Evolutionary conservation across 2,113 vertebrate genomes (phyloP).

Genomic region (Casuarius casuarius): DNA sequence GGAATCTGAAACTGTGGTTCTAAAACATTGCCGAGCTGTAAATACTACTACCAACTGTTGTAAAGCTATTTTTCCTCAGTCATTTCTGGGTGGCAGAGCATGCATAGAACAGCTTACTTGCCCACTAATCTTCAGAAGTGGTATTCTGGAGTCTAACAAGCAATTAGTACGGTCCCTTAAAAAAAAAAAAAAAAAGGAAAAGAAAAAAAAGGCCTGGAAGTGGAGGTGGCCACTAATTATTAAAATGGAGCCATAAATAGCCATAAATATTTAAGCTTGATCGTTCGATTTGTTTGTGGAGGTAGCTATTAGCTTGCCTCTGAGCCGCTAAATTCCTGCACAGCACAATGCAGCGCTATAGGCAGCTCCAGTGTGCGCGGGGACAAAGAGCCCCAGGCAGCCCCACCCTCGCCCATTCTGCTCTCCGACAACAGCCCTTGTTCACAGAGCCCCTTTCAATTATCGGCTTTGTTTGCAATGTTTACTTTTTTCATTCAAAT

Average conservation of each 20-base stretch:
- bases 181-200: neutral
- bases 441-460: conserved; percentile 77
- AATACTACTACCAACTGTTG: neutral
- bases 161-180: conserved; percentile 10
- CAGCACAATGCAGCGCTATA: conserved; percentile 60
- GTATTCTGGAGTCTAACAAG: neutral
- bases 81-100: conserved; percentile 13
- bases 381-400: conserved; percentile 69
- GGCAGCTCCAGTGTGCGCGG: conserved; percentile 56
- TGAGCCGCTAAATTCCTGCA: conserved; percentile 68
- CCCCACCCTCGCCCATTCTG: conserved; percentile 68
- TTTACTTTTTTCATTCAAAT: conserved; percentile 74
- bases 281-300: conserved; percentile 61
- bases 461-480: conserved; percentile 71
- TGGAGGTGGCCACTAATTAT: conserved; percentile 51
- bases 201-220: neutral
- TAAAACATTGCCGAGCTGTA: neutral
- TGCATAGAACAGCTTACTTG: neutral
- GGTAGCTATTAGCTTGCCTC: conserved; percentile 62
- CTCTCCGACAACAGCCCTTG: conserved; percentile 57
- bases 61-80: conserved; percentile 6
- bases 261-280: conserved; percentile 77
- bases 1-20: neutral
- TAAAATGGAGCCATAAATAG: conserved; percentile 57
- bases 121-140: neutral